Evolutionary conservation across 2,888 invertebrate genomes (phyloP), one percentile per base, ranked within the genome.

Genomic region (Leuctra nigra): DNA sequence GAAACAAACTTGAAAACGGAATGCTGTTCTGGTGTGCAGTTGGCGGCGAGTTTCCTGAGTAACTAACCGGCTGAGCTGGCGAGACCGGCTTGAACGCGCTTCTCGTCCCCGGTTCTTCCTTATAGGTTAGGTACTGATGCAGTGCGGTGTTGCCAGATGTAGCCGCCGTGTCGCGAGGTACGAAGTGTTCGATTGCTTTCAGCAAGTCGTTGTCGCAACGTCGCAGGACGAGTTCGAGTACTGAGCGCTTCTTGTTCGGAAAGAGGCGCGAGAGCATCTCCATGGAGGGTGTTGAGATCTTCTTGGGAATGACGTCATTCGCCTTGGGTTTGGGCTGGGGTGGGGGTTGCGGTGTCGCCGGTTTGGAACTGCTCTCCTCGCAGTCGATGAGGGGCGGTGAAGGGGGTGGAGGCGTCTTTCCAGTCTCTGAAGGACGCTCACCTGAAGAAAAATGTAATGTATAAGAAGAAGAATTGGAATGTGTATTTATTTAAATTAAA

Each of bases 191-290:
- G 54, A 94, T 91, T 6, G 93, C 90, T 64, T 89, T 89, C 13
- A 94, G 78, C 48, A 96, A 73, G 69, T 97, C 95, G 63, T 94
- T 90, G 68, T 91, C 92, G 70, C 95, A 95, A 33, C 93, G 83
- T 63, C 92, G 87, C 44, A 96, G 75, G n/a, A 95, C 91, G 63
- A 95, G 74, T 69, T 96, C 93, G 53, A 97, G 73, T 1, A 95
- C 92, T 0, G 91, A 83, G 1, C 87, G 77, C 69, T 92, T 91
- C 66, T 92, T 87, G 65, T 89, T 90, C 0, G 95, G 95, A 69
- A 96, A 97, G 33, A 97, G 75, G 63, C 91, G 84, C 11, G 86
- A 81, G 39, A 97, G 75, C 77, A 96, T 91, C 65, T 95, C 93
- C 46, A 77, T 61, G 9, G 75, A 71, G 6, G 66, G 87, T 73